Conservation (phyloP, 2,888 invertebrate genomes). For the Allophyes oxyacanthae region DNA sequence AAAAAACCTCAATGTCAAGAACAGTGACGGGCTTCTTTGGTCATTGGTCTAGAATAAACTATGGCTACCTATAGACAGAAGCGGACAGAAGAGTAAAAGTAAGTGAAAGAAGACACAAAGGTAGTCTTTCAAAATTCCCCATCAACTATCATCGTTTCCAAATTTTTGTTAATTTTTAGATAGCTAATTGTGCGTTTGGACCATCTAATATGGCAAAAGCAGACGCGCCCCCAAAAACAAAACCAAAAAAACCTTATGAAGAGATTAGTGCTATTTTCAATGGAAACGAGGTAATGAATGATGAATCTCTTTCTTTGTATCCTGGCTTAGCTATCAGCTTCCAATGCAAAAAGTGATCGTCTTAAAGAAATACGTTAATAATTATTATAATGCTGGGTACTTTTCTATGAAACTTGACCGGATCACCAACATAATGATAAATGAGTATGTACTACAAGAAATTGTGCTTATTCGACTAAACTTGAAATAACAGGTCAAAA, state of each 20-base stretch:
- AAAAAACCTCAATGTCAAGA: no score
- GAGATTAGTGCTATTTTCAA: constrained; percentile 91
- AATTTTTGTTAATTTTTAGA: constrained; percentile 16
- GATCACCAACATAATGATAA: no score
- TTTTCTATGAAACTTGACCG: no score
- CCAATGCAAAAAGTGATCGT: no score
- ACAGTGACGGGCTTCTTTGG: no score
- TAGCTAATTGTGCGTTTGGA: constrained; percentile 1
- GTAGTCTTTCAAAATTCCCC: constrained; percentile 29
- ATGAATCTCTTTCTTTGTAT: no score
- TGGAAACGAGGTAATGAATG: constrained; percentile 86
- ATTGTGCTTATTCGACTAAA: neutral
- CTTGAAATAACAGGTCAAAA: constrained; percentile 81
- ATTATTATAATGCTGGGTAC: no score
- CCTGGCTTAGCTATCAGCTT: no score
- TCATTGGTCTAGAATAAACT: neutral
- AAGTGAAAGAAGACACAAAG: constrained; percentile 8
- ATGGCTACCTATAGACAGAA: constrained; percentile 1
- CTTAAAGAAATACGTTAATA: no score
- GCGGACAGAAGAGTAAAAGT: constrained; percentile 1
- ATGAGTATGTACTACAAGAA: no score
- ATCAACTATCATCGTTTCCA: constrained; percentile 13
- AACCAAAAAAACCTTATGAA: constrained; percentile 83
- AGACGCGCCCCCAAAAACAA: constrained; percentile 11
- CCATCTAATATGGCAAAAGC: constrained; percentile 18